Conservation (phyloP, 2,888 invertebrate species). For the Drosophila pseudotalamancana region DNA sequence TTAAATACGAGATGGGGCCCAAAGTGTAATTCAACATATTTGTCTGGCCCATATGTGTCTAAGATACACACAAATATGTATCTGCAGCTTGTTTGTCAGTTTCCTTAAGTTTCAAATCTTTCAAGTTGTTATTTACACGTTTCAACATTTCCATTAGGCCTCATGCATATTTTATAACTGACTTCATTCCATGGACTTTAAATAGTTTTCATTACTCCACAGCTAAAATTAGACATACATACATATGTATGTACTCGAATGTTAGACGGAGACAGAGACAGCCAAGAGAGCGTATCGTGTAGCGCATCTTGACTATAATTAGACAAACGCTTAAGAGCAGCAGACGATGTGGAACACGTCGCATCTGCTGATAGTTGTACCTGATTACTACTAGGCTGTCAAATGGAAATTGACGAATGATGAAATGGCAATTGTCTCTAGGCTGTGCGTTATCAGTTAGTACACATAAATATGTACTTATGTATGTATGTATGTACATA, state of each 20-base stretch:
- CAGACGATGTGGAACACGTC: constrained; percentile 34
- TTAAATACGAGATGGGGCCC: constrained; percentile 7
- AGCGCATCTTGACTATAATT: constrained; percentile 40
- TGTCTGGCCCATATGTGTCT: constrained; percentile 17
- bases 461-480: background rate
- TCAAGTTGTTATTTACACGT: constrained; percentile 51
- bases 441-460: constrained; percentile 43
- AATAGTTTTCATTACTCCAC: constrained; percentile 69
- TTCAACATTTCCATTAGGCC: constrained; percentile 66
- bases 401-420: constrained; percentile 45
- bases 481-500: background rate
- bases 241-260: no score
- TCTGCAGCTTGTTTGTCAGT: constrained; percentile 5
- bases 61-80: background rate
- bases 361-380: constrained; percentile 49
- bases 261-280: background rate
- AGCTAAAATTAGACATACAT: constrained; percentile 53
- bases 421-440: constrained; percentile 38
- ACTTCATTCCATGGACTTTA: constrained; percentile 57
- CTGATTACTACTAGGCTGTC: constrained; percentile 42
- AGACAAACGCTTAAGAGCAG: constrained; percentile 49
- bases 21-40: constrained; percentile 16
- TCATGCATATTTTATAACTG: constrained; percentile 70
- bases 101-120: constrained; percentile 29
- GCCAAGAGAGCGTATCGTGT: background rate